Base-by-base conservation (phyloP, 2,113 vertebrate species). In the Silurus asotus region DNA sequence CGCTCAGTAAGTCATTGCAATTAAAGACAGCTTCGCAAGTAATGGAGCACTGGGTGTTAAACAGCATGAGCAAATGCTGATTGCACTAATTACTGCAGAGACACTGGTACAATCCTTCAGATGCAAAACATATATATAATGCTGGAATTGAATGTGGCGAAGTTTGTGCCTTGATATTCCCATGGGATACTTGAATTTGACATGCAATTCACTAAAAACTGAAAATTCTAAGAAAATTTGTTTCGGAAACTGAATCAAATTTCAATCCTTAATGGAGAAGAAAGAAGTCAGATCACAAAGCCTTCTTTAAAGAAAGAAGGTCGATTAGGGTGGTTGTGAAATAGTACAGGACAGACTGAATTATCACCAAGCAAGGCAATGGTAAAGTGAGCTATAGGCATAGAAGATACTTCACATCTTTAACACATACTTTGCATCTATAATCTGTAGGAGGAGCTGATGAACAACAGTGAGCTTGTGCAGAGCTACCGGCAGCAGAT, bases 401-500 rank as follows among this genome's bases (percentile, higher is more conserved):
- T 28, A 81, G 37, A n/a, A 61, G 8, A 23, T 48, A 48, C 20
- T 51, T 65, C 19, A 28, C 13, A 56, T 23, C 19, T 45, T 55
- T 58, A 58, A 82, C 25, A n/a, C 0, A 11, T 23, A 6, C 28
- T 48, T 17, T 84, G 48, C 70, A 51, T 56, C 55, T 87, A 51
- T 84, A 15, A 84, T 55, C 11, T 83, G 25, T 94, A 99, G 98
- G 98, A 99, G 89, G 98, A 99, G 93, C 93, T 99, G 92, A 94
- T 97, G 94, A 97, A 91, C 93, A 99, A 97, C 94, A 97, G 97
- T 0, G 98, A 99, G 89, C 92, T 99, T 89, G 97, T 99, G 88
- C 98, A 99, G 94, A 98, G 96, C 90, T 99, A 98, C 92, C 91
- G 97, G 84, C 97, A 99, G 92, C 97, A 99, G 94, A 99, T 99